These are phyloP conservation scores for Drosophila villosipedis DNA, from an alignment of 2,888 invertebrate species.

Conservation along the genomic window DNA sequence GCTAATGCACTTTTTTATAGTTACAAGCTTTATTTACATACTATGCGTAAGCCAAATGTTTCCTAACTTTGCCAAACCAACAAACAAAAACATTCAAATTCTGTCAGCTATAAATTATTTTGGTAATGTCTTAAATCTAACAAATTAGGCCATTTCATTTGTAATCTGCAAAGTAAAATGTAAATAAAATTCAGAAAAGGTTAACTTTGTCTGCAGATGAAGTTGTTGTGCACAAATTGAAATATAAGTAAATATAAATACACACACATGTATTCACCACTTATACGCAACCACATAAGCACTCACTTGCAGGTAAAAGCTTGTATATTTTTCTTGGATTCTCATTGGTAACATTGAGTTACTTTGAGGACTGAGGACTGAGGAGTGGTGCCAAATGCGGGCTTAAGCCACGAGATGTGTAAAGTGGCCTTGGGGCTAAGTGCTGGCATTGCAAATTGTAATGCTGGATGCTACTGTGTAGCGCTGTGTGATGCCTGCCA, in stretches of 20 bases:
- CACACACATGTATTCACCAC: slow-evolving; percentile 4
- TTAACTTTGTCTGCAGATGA: neutral
- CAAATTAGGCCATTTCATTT: neutral
- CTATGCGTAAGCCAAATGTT: neutral
- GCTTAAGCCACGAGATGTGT: slow-evolving; percentile 7
- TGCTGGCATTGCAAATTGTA: slow-evolving; percentile 45
- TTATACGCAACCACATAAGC: slow-evolving; percentile 5
- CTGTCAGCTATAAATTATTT: neutral
- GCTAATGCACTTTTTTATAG: neutral
- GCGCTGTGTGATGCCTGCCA: slow-evolving; percentile 41
- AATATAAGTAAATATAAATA: slow-evolving; percentile 19
- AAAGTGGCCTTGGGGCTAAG: slow-evolving; percentile 39
- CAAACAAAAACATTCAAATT: neutral
- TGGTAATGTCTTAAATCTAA: neutral
- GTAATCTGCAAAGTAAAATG: slow-evolving; percentile 2
- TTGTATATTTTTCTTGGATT: neutral
- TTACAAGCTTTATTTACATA: neutral
- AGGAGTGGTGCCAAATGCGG: neutral
- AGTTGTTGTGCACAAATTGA: slow-evolving; percentile 17
- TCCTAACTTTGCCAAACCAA: neutral
- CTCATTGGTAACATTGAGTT: neutral
- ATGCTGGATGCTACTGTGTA: neutral
- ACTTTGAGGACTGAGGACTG: neutral
- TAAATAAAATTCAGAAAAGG: slow-evolving; percentile 7
- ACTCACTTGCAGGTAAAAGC: slow-evolving; percentile 21